phyloP scores from a whole-genome alignment of 2,113 vertebrate genomes.

The Nothobranchius furzeri region DNA sequence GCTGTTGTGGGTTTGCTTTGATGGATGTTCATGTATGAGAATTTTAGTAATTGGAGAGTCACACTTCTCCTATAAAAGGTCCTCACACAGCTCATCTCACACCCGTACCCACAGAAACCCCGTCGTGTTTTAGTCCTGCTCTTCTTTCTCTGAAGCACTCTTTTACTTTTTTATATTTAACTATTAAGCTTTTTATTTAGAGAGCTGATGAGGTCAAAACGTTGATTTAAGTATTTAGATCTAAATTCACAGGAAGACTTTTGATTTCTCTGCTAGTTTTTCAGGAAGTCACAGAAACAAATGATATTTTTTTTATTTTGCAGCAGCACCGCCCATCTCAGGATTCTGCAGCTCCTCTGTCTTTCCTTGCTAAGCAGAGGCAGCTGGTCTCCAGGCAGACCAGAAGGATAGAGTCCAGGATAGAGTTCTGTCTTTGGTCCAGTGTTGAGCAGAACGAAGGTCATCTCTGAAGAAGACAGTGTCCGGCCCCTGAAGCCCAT shows the following conservation, averaged over 20 bases:
- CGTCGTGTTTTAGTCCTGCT: no score
- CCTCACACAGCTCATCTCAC: background rate
- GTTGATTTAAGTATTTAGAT: no score
- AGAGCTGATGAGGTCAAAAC: background rate
- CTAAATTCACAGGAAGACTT: no score
- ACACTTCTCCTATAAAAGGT: background rate
- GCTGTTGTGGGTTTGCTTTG: background rate
- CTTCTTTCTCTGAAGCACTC: no score
- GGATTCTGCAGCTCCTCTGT: constrained; percentile 71
- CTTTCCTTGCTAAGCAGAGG: constrained; percentile 85
- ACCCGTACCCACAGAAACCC: no score
- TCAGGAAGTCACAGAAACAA: no score
- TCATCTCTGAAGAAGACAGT: background rate
- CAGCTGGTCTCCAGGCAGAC: constrained; percentile 66
- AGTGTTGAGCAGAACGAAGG: constrained; percentile 1
- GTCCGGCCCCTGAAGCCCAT: no score
- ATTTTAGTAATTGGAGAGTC: background rate
- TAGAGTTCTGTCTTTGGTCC: constrained; percentile 53
- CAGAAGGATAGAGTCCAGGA: constrained; percentile 51
- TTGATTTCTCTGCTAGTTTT: no score
- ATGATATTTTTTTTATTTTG: background rate
- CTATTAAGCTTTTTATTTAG: background rate
- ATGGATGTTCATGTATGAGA: background rate
- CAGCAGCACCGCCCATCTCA: constrained; percentile 73
- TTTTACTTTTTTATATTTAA: background rate